A percentile compares a stretch with the other conserved stretches of the same genome.
Evolutionary conservation across 2,113 vertebrate genomes (phyloP).

Genomic region (Serilophus lunatus): DNA sequence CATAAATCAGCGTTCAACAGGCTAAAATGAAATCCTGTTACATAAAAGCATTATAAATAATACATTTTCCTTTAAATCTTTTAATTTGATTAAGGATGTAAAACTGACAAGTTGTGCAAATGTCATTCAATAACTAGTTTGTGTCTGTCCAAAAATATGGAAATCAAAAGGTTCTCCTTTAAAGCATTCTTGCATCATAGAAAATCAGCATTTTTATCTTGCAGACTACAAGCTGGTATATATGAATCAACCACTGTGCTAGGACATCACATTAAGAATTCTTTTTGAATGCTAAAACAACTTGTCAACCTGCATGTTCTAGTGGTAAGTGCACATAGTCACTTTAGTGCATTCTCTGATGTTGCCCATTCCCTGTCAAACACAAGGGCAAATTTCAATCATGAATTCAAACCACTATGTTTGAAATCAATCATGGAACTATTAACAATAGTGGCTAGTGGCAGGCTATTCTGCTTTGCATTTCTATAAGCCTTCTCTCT

Average conservation of each 20-base stretch:
- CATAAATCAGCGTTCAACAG: not conserved
- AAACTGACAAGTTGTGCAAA: slow-evolving; percentile 34
- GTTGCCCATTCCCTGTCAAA: not conserved
- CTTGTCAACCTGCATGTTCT: not conserved
- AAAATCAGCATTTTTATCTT: slow-evolving; percentile 53
- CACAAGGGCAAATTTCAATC: not conserved
- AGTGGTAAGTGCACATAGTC: not conserved
- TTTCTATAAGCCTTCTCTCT: not conserved
- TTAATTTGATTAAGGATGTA: slow-evolving; percentile 42
- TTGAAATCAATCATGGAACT: not conserved
- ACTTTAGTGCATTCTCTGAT: not conserved
- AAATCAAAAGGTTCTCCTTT: slow-evolving; percentile 49
- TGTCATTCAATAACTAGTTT: slow-evolving; percentile 27
- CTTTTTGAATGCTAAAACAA: slow-evolving; percentile 17
- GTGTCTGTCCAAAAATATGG: slow-evolving; percentile 19
- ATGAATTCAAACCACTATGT: not conserved
- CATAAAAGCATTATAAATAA: slow-evolving; percentile 43
- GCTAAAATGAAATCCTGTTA: not conserved
- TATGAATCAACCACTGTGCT: not conserved
- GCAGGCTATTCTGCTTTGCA: not conserved
- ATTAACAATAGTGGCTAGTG: not conserved
- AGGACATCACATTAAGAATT: not conserved
- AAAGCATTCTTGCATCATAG: slow-evolving; percentile 19
- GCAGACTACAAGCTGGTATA: not conserved
- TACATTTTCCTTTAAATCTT: slow-evolving; percentile 21